A percentile compares a stretch with the other conserved stretches of the same genome.
Conservation (phyloP, 2,113 vertebrate genomes). For the Notothenia coriiceps region DNA sequence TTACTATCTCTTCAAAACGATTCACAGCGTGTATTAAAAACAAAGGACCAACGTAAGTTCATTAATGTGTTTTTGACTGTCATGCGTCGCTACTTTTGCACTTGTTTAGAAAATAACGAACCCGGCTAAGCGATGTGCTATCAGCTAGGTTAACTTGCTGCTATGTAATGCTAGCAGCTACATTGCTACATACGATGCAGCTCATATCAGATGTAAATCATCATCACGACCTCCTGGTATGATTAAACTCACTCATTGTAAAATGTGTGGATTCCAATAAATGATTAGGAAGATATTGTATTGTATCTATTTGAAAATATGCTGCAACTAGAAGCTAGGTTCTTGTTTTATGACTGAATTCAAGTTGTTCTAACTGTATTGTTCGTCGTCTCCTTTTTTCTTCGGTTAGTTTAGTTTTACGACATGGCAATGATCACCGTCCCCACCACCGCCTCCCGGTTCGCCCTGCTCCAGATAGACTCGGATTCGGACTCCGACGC, state of each 20-base stretch:
- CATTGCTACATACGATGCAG: background rate
- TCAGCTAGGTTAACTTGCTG: conserved; percentile 56
- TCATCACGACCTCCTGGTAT: background rate
- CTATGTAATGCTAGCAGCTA: conserved; percentile 48
- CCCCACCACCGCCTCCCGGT: conserved; percentile 92
- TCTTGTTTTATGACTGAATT: background rate
- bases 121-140: conserved; percentile 25
- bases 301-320: background rate
- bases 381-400: background rate
- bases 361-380: conserved; percentile 23
- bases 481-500: conserved; percentile 89
- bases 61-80: background rate
- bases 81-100: conserved; percentile 39
- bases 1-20: background rate
- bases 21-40: background rate
- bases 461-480: conserved; percentile 93
- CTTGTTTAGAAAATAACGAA: conserved; percentile 59
- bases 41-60: background rate
- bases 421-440: conserved; percentile 91
- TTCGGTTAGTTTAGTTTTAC: conserved; percentile 14
- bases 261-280: background rate
- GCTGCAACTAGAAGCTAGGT: conserved; percentile 4
- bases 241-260: background rate
- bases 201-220: background rate
- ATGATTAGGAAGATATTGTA: background rate